Conservation (phyloP, 2,113 vertebrate species). For the Poicephalus meyeri region DNA sequence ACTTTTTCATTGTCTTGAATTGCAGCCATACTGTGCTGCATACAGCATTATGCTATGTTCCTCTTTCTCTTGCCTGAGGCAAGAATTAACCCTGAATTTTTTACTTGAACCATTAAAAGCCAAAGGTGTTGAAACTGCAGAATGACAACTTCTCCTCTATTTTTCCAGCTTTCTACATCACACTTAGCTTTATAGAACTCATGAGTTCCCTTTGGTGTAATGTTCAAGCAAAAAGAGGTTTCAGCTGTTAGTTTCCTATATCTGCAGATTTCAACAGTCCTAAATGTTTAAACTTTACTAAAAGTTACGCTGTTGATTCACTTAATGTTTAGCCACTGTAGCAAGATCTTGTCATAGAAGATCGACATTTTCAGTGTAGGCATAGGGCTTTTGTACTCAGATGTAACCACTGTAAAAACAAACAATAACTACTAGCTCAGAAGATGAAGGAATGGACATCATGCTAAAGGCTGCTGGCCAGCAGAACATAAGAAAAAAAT, state of each 20-base stretch:
- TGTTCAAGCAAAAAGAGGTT: neutral
- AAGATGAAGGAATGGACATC: neutral
- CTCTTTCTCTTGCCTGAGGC: neutral
- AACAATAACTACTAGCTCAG: neutral
- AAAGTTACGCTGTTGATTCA: neutral
- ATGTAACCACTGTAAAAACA: neutral
- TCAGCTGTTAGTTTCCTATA: neutral
- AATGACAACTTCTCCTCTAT: neutral
- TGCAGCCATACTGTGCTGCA: neutral
- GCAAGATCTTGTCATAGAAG: neutral
- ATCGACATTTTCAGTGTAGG: neutral
- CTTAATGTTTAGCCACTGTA: neutral
- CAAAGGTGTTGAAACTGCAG: neutral
- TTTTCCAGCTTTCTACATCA: neutral
- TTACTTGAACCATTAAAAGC: neutral
- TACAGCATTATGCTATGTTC: neutral
- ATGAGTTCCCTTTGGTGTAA: neutral
- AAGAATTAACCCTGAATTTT: conserved; percentile 23
- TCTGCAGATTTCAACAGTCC: neutral
- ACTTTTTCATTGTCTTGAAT: neutral
- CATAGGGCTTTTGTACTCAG: neutral
- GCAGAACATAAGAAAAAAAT: conserved; percentile 25
- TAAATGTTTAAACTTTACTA: neutral
- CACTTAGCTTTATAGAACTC: neutral
- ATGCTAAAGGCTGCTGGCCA: neutral